Percentiles rank a stretch among this genome's conserved stretches.
Conservation (phyloP, 2,797 vertebrate species). For the Myoxocephalus aenaeus region DNA sequence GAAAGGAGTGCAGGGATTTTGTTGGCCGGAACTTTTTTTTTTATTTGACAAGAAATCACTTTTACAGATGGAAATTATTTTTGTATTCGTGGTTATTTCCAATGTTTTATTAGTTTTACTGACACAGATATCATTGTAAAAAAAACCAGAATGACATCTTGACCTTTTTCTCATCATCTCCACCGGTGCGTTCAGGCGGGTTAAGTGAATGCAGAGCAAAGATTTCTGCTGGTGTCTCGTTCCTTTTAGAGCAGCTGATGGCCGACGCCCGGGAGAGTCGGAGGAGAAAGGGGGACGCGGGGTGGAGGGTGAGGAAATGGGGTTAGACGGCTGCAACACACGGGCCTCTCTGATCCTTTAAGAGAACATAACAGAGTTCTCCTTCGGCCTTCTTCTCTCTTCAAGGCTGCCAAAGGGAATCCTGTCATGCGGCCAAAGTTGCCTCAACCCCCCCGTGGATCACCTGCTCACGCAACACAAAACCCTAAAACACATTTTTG, state of each 20-base stretch:
- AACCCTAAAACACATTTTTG: conserved; percentile 24
- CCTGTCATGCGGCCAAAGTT: conserved; percentile 32
- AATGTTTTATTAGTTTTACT: conserved; percentile 5
- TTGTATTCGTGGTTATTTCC: conserved; percentile 25
- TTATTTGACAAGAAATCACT: conserved; percentile 32
- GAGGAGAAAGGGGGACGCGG: not conserved
- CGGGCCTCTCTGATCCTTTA: conserved; percentile 30
- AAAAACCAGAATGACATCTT: conserved; percentile 21
- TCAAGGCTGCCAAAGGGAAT: conserved; percentile 33
- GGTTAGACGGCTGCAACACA: conserved; percentile 12
- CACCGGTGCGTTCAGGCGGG: conserved; percentile 13
- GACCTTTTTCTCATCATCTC: not conserved
- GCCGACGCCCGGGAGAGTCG: not conserved
- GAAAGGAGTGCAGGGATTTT: conserved; percentile 52
- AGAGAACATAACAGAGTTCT: conserved; percentile 33
- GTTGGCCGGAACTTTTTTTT: conserved; percentile 41
- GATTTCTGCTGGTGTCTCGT: conserved; percentile 20
- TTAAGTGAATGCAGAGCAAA: conserved; percentile 25
- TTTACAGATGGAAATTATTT: conserved; percentile 49
- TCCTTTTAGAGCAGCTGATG: conserved; percentile 28
- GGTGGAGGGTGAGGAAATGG: conserved; percentile 30
- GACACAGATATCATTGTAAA: conserved; percentile 16
- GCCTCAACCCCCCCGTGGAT: conserved; percentile 12
- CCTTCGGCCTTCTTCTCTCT: conserved; percentile 1
- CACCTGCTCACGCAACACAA: conserved; percentile 51